These are phyloP conservation scores for Alectoris magna DNA, from an alignment of 2,797 vertebrate genomes.

Conservation along the genomic window DNA sequence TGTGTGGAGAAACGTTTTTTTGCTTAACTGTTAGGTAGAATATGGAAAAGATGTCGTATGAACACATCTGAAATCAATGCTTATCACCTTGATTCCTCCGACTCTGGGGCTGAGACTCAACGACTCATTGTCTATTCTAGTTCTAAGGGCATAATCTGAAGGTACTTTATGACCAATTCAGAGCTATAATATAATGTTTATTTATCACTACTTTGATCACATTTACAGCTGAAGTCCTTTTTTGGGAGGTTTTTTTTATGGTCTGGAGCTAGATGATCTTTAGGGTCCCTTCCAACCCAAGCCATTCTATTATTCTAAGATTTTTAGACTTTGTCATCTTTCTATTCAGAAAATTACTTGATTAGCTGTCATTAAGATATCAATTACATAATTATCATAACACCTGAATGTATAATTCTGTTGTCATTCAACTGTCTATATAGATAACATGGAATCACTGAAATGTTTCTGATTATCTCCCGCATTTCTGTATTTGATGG, in stretches of 20 bases:
- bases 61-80: not conserved
- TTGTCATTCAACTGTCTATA: conserved; percentile 45
- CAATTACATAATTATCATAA: conserved; percentile 59
- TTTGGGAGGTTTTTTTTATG: not conserved
- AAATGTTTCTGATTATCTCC: conserved; percentile 23
- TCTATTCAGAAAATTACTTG: not conserved
- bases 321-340: not conserved
- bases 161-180: not conserved
- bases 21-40: not conserved
- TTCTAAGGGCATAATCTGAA: not conserved
- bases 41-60: not conserved
- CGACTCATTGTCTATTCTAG: not conserved
- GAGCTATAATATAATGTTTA: not conserved
- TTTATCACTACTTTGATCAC: not conserved
- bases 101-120: not conserved
- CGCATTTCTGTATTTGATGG: conserved; percentile 33
- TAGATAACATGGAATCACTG: not conserved
- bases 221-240: not conserved
- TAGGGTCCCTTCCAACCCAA: not conserved
- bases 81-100: not conserved
- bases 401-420: conserved; percentile 27
- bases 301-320: not conserved
- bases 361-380: not conserved
- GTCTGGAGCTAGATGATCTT: not conserved
- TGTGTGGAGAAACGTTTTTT: not conserved